Percentiles rank a stretch among this genome's conserved stretches.
Evolutionary conservation across 2,113 vertebrate genomes (phyloP).

Genomic region (Dromas ardeola): DNA sequence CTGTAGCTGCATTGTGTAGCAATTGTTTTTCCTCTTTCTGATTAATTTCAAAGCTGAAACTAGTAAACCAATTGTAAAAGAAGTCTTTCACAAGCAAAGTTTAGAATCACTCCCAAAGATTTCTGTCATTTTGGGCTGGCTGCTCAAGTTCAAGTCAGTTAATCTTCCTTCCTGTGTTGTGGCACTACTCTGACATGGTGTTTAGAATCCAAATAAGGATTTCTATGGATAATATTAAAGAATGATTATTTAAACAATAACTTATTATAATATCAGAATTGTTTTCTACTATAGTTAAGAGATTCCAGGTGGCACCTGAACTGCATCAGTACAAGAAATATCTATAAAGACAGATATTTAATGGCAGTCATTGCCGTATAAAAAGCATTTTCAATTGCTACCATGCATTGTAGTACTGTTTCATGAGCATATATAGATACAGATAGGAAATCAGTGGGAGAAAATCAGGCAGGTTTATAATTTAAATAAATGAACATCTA

Average conservation of each 20-base stretch:
- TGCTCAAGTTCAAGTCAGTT: background rate
- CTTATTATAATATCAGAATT: background rate
- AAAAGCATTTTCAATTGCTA: background rate
- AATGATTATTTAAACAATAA: background rate
- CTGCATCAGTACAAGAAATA: background rate
- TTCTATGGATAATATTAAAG: background rate
- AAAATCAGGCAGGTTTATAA: background rate
- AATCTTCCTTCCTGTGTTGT: background rate
- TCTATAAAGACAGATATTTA: background rate
- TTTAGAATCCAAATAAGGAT: background rate
- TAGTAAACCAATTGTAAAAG: background rate
- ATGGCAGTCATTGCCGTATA: background rate
- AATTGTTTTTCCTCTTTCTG: background rate
- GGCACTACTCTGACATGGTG: background rate
- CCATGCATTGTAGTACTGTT: background rate
- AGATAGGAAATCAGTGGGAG: background rate
- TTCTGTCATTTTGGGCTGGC: background rate
- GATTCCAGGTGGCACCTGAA: background rate
- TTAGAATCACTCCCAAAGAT: background rate
- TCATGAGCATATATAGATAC: background rate
- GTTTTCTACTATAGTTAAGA: background rate
- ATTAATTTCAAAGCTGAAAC: background rate
- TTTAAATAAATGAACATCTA: background rate
- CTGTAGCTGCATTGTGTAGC: background rate
- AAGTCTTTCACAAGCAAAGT: background rate